A percentile compares a stretch with the other conserved stretches of the same genome.
These are phyloP conservation scores for Podarcis raffonei DNA, from an alignment of 2,113 vertebrate genomes.

Conservation along the genomic window DNA sequence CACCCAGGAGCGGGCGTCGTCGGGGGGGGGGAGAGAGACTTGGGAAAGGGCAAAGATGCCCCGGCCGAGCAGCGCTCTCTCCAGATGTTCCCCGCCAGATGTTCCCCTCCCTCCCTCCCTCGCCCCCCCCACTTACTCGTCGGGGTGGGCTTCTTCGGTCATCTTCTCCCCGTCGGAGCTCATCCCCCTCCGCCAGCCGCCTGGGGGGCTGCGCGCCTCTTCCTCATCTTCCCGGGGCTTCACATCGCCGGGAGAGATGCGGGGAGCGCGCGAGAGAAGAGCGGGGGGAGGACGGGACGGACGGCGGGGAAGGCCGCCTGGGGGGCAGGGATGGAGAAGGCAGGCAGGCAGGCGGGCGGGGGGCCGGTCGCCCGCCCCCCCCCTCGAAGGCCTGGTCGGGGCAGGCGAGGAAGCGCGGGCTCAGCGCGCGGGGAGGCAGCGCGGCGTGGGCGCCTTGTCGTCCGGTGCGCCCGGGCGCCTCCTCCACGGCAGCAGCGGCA, in stretches of 20 bases:
- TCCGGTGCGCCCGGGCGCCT: slow-evolving; percentile 54
- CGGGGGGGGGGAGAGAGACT: not conserved
- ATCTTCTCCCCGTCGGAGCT: slow-evolving; percentile 85
- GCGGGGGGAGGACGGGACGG: not conserved
- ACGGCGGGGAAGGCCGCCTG: slow-evolving; percentile 21
- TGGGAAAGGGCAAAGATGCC: not conserved
- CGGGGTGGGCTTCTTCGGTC: slow-evolving; percentile 89
- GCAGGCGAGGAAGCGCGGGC: slow-evolving; percentile 17
- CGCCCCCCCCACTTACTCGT: slow-evolving; percentile 82
- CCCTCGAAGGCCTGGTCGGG: slow-evolving; percentile 22
- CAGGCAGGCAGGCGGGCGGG: not conserved
- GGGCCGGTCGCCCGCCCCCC: not conserved
- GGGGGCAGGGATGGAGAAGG: not conserved
- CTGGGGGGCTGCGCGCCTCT: slow-evolving; percentile 73
- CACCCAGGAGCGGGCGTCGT: not conserved
- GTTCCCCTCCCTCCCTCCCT: not conserved
- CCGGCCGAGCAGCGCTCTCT: not conserved
- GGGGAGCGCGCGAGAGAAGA: slow-evolving; percentile 41
- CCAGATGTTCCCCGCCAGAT: not conserved
- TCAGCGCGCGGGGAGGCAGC: slow-evolving; percentile 25
- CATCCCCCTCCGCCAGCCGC: slow-evolving; percentile 80
- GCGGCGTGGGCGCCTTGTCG: not conserved
- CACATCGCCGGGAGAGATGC: slow-evolving; percentile 66
- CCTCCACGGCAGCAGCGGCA: slow-evolving; percentile 55
- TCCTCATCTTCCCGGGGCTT: slow-evolving; percentile 80